Base-by-base conservation (phyloP, 2,888 invertebrate genomes). In the Parnassius apollo region DNA sequence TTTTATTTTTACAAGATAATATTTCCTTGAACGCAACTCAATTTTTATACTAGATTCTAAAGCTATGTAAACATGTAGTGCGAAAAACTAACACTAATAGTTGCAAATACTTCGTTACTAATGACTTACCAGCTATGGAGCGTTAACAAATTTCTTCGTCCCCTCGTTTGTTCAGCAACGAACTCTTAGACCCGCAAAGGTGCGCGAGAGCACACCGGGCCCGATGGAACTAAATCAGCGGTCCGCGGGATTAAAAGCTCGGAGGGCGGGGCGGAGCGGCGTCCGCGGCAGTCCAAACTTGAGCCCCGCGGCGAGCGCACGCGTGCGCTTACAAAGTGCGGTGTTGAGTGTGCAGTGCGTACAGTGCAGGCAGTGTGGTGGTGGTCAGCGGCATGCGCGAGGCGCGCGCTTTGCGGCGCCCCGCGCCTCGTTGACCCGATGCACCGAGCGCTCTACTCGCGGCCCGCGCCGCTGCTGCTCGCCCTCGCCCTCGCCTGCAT, bases 401-500 rank as follows among this genome's bases (percentile, higher is more conserved):
- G 75, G 69, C 71, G 66, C 73, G 77, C 77, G 78, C 77, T 74
- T 75, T 75, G 76, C 77, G 81, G 79, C 79, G 80, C 80, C 71
- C 71, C 71, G 73, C 72, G 74, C 74, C 71, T 65, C 69, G 71
- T 72, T 70, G 72, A 84, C 70, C 81, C 90, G 74, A 84, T 82
- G 84, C 78, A 77, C 84, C 84, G 85, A 80, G 81, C 78, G 80
- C 81, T 78, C 77, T 80, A 75, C 78, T 79, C 81, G 85, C 89
- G 81, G 86, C 87, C 81, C 84, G 72, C 77, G 79, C 79, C 82
- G 81, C 83, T 82, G 82, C 83, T 81, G 84, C 84, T 82, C 82
- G 82, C 81, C 78, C 80, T 83, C 79, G 85, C 86, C 85, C 85
- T 85, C 85, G 86, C 84, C 86, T 80, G 80, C 80, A 76, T 82